Evolutionary conservation across 2,797 vertebrate species (phyloP).

Genomic region (Pygocentrus nattereri): DNA sequence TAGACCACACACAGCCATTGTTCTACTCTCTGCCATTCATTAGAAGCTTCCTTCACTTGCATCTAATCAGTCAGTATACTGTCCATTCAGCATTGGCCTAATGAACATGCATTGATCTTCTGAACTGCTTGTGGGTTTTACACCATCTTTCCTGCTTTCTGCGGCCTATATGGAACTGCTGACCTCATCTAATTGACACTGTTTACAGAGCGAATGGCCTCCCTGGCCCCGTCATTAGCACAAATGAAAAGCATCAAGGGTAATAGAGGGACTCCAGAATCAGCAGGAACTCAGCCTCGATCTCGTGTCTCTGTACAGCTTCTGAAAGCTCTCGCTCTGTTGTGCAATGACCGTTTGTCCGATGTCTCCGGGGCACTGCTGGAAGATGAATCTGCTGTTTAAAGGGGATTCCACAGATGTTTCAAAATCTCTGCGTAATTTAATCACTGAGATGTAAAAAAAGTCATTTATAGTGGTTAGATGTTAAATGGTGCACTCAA

Average conservation of each 20-base stretch:
- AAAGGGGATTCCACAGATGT: too few species aligned
- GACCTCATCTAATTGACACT: constrained; percentile 30
- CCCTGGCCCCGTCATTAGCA: constrained; percentile 54
- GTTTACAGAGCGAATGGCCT: constrained; percentile 41
- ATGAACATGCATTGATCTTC: constrained; percentile 27
- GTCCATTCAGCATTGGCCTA: constrained; percentile 39
- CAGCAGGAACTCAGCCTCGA: background rate
- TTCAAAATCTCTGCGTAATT: too few species aligned
- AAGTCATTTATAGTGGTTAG: too few species aligned
- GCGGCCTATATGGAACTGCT: constrained; percentile 23
- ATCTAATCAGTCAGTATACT: constrained; percentile 55
- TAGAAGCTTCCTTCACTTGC: constrained; percentile 52
- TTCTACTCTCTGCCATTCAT: background rate
- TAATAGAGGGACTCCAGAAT: background rate
- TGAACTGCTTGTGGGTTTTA: constrained; percentile 4
- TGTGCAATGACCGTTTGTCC: too few species aligned
- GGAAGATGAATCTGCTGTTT: background rate
- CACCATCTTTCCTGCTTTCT: background rate
- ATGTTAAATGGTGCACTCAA: too few species aligned
- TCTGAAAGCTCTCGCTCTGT: background rate
- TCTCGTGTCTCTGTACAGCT: background rate
- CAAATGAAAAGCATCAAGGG: constrained; percentile 51
- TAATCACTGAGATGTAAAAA: too few species aligned
- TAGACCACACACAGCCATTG: background rate
- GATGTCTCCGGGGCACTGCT: background rate